These are phyloP conservation scores for Glareola pratincola DNA, from an alignment of 2,113 vertebrate genomes.

Conservation along the genomic window DNA sequence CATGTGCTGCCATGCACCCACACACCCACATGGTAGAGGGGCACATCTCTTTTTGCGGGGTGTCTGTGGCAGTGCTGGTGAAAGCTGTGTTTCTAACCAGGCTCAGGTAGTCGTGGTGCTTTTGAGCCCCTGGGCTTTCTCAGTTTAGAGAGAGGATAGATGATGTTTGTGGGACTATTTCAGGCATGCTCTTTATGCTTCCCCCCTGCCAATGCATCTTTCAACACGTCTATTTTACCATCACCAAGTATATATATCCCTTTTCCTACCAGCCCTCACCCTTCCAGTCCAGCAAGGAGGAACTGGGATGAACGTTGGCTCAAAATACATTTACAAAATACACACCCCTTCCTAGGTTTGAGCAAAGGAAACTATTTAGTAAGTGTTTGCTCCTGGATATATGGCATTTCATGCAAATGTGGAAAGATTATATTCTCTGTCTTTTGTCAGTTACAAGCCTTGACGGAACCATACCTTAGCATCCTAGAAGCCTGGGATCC, in stretches of 20 bases:
- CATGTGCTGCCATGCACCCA: accelerated
- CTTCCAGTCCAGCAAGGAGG: neutral
- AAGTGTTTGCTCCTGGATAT: neutral
- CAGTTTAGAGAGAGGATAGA: neutral
- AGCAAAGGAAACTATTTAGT: neutral
- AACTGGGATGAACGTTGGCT: neutral
- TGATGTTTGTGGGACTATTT: neutral
- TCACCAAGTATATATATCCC: neutral
- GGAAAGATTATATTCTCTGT: neutral
- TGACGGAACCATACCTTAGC: neutral
- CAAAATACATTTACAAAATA: neutral
- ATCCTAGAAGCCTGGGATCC: neutral
- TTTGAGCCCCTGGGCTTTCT: neutral
- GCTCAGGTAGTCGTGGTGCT: neutral
- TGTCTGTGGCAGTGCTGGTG: neutral
- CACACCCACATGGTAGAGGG: accelerated
- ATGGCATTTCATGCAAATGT: neutral
- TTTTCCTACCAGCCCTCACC: neutral
- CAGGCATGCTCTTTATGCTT: neutral
- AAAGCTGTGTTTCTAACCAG: neutral
- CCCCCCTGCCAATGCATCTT: neutral
- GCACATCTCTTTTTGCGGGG: neutral
- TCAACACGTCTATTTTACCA: neutral
- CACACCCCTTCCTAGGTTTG: neutral
- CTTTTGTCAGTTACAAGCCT: neutral